Evolutionary conservation across 2,888 invertebrate species (phyloP), one percentile per base, ranked within the genome.

Genomic region (Tenthredo amoena): DNA sequence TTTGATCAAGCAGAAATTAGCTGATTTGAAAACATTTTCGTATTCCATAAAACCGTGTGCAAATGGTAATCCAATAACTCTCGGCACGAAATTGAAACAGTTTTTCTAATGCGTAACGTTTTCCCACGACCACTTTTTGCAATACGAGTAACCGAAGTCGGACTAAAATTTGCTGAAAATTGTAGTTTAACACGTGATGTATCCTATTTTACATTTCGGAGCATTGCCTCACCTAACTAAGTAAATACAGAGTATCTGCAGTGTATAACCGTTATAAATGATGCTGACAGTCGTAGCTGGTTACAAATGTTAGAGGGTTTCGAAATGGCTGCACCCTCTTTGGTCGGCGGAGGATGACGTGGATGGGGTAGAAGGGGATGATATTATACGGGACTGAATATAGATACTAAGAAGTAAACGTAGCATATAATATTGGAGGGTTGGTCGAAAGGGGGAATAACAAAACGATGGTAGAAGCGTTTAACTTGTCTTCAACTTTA

Each of bases 401-500:
- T 68, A 34, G 68, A 34, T 68, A 34, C 34, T 68, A 68, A 31
- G 68, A 68, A 68, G 34, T 68, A 68, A 68, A 68, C 68, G 68
- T 34, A 68, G 68, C 68, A 68, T 68, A 68, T 68, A 68, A 68
- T 68, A 68, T 68, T 34, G 1, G 68, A 68, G 68, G 68, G 34
- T 68, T 68, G 68, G 68, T 34, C 34, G 68, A 34, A 68, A 68
- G 34, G 15, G 68, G 68, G 68, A 68, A 68, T 31, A 68, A 68
- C 68, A 68, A 68, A 68, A 34, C 34, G 68, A 68, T 34, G 34
- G 34, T 68, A 34, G 34, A 68, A 68, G 68, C 68, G 34, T 68
- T 68, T 68, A 68, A 68, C 68, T 68, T 68, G 68, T 68, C 68
- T 68, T 68, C 68, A 68, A 68, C 68, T 68, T 68, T 68, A 34